Base-by-base conservation (phyloP, 1,140 invertebrate genomes). In the Alviniconcha marisindica region DNA sequence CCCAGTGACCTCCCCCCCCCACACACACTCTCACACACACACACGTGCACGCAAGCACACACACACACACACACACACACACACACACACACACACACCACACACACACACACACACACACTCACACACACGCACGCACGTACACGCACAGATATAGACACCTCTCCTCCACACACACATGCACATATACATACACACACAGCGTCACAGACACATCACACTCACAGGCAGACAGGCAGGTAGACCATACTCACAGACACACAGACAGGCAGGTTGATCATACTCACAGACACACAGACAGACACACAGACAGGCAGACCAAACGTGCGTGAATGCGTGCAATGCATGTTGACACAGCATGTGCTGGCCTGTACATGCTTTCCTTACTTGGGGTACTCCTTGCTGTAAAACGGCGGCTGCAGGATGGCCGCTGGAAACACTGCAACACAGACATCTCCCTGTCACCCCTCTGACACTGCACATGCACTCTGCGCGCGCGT, bases 341-440 rank as follows among this genome's bases (percentile, higher is more conserved):
- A n/a, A n/a, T n/a, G n/a, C n/a, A n/a, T n/a, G 3, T 33, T 40
- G 14, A 18, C 18, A 5, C 18, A 40, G 2, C 18, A 31, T 21
- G 31, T 21, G 31, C 31, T 36, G 24, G 18, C 5, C 31, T 33
- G 31, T 73, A 18, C 7, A 12, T 36, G 69, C 10, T 69, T 21
- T 63, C 86, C 89, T 88, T 93, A 95, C 94, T 94, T 95, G 81
- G 95, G 95, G 85, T 94, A 94, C 33, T 92, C 91, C 42, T 93
- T 91, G 79, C 94, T 92, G 89, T 94, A 95, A 89, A 95, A 95
- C 33, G 96, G 95, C 87, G 95, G 95, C 51, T 95, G 95, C 77
- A 96, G 93, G 87, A 96, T 95, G 10, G 95, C 95, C 74, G 96
- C 92, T 3, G 96, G 95, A 85, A 96, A 94, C 81, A 92, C 92